Percentiles rank a stretch among this genome's conserved stretches.
These are phyloP conservation scores for Rhopalosiphum padi DNA, from an alignment of 1,140 invertebrate genomes.

Conservation along the genomic window DNA sequence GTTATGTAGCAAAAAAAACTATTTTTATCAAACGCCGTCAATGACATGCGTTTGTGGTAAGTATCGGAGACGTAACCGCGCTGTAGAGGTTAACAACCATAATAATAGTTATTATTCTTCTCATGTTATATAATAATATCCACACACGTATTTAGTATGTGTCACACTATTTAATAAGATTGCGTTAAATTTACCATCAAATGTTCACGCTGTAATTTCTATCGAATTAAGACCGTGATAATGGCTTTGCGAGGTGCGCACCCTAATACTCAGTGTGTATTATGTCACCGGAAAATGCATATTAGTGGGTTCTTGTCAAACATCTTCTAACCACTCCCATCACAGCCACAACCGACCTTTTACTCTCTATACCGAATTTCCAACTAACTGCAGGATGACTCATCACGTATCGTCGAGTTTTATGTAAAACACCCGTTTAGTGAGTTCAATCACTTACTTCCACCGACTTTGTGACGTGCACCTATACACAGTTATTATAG, in stretches of 20 bases:
- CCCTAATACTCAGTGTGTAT: not conserved
- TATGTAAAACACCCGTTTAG: not conserved
- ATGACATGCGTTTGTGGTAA: not conserved
- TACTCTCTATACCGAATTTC: not conserved
- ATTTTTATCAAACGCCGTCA: too few relatives aligned
- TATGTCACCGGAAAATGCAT: not conserved
- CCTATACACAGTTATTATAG: not conserved
- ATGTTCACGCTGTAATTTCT: not conserved
- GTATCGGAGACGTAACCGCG: not conserved
- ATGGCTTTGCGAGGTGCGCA: not conserved
- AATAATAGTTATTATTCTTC: constrained; percentile 19
- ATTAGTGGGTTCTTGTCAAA: not conserved
- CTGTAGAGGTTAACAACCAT: not conserved
- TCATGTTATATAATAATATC: not conserved
- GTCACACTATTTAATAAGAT: not conserved
- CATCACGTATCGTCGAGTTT: not conserved
- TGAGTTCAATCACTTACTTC: not conserved
- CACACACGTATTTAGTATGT: not conserved
- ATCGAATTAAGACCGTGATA: not conserved
- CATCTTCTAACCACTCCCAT: not conserved
- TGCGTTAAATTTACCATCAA: not conserved
- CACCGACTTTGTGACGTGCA: not conserved
- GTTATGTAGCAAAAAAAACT: too few relatives aligned
- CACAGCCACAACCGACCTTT: not conserved
- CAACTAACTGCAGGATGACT: not conserved